Conservation (phyloP, 2,888 invertebrate genomes). For the Brachyptera putata region DNA sequence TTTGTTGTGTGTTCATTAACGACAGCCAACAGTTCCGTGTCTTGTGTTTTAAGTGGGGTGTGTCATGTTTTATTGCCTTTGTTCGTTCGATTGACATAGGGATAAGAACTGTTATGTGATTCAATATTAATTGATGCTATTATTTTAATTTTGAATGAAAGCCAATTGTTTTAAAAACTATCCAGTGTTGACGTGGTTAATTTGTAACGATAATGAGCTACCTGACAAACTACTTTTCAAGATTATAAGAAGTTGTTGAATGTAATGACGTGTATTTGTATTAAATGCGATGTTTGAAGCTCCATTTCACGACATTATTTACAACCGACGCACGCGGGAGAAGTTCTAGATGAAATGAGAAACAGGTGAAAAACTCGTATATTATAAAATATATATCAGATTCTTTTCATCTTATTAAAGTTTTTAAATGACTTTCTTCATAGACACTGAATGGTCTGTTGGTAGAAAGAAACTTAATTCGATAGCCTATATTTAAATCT, state of each 20-base stretch:
- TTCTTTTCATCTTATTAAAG: background rate
- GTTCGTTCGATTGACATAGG: no score
- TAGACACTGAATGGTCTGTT: slow-evolving; percentile 2
- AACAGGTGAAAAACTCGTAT: slow-evolving; percentile 2
- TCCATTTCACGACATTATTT: slow-evolving; percentile 14
- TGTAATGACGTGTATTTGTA: slow-evolving; percentile 9
- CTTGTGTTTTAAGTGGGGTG: no score
- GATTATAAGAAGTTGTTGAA: slow-evolving; percentile 7
- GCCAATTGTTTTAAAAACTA: no score
- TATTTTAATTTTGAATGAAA: no score
- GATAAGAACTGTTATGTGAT: no score
- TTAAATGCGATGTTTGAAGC: slow-evolving; percentile 18
- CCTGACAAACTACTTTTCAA: slow-evolving; percentile 14
- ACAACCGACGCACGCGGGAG: background rate
- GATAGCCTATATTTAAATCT: slow-evolving; percentile 4
- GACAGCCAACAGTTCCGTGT: no score
- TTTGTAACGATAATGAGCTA: slow-evolving; percentile 17
- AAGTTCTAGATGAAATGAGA: background rate
- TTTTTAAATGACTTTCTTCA: slow-evolving; percentile 1
- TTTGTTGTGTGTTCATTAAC: no score
- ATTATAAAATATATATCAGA: background rate
- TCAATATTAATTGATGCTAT: no score
- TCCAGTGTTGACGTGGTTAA: slow-evolving; percentile 15
- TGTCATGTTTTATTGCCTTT: no score
- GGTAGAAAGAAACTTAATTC: background rate